Conservation (phyloP, 2,888 invertebrate species). For the Harpalus rubripes region DNA sequence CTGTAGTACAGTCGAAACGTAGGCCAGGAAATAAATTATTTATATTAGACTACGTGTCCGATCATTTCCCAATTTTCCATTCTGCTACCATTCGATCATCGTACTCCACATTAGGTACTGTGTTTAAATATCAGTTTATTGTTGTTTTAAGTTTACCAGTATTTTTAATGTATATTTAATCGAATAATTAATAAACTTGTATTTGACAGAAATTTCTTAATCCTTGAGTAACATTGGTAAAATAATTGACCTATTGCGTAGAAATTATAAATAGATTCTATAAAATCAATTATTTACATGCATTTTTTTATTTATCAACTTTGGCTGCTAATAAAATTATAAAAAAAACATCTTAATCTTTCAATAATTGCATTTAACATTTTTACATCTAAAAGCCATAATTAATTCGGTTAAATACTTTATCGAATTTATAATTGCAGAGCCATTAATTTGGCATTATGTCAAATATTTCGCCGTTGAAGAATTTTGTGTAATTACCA, state of each 20-base stretch:
- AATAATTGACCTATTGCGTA: slow-evolving; percentile 47
- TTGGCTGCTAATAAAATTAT: too few species aligned
- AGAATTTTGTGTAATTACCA: slow-evolving; percentile 29
- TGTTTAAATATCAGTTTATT: slow-evolving; percentile 8
- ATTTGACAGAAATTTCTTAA: slow-evolving; percentile 49
- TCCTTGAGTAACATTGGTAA: slow-evolving; percentile 24
- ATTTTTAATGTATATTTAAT: slow-evolving; percentile 11
- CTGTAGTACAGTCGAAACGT: too few species aligned
- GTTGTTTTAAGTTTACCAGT: slow-evolving; percentile 8
- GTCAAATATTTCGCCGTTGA: slow-evolving; percentile 8
- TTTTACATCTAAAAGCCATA: slow-evolving; percentile 1
- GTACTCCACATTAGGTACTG: too few species aligned
- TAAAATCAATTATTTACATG: slow-evolving; percentile 6
- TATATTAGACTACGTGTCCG: too few species aligned
- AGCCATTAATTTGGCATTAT: neutral
- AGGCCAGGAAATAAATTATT: too few species aligned
- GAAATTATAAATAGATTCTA: slow-evolving; percentile 27
- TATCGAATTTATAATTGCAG: slow-evolving; percentile 10
- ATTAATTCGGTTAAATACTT: slow-evolving; percentile 10
- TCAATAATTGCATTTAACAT: slow-evolving; percentile 25
- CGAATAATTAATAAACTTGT: slow-evolving; percentile 35
- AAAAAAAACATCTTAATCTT: neutral
- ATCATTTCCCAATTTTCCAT: too few species aligned
- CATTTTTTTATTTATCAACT: neutral
- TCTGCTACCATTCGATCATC: too few species aligned